Percentiles rank a stretch among this genome's conserved stretches.
Evolutionary conservation across 2,797 vertebrate species (phyloP).

Genomic region (Garrulus glandarius): DNA sequence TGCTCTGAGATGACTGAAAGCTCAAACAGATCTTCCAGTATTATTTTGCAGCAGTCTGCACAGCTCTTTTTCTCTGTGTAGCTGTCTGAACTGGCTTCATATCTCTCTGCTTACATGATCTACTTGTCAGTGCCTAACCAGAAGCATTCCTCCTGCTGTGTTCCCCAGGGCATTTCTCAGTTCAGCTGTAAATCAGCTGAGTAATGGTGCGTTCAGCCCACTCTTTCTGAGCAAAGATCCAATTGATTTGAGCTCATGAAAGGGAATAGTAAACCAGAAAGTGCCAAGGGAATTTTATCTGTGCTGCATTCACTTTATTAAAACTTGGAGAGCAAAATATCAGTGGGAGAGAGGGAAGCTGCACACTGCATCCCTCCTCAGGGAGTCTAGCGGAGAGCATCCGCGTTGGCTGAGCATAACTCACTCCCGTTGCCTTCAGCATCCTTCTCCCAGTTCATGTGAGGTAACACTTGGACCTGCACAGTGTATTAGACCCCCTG

Average conservation of each 20-base stretch:
- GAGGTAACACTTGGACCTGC: not conserved
- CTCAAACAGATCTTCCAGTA: not conserved
- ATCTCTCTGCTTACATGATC: not conserved
- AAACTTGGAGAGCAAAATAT: not conserved
- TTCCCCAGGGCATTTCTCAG: not conserved
- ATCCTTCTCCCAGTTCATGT: not conserved
- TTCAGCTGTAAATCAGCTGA: constrained; percentile 1
- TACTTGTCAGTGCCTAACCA: not conserved
- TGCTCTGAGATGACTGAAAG: not conserved
- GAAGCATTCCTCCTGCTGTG: not conserved
- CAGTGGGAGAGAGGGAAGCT: not conserved
- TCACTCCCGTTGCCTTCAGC: not conserved
- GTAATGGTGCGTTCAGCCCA: not conserved
- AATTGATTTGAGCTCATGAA: not conserved
- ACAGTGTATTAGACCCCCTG: not conserved
- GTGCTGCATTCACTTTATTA: not conserved
- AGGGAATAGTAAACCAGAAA: not conserved
- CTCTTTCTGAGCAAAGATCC: not conserved
- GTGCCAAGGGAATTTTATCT: not conserved
- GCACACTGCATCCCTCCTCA: fast-evolving
- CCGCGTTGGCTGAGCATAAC: not conserved
- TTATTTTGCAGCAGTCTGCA: not conserved
- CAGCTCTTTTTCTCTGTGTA: not conserved
- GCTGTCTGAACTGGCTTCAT: not conserved
- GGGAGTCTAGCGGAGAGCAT: fast-evolving